A percentile compares a stretch with the other conserved stretches of the same genome.
These are phyloP conservation scores for Sarcophaga subvicina DNA, from an alignment of 2,888 invertebrate species.

Conservation along the genomic window DNA sequence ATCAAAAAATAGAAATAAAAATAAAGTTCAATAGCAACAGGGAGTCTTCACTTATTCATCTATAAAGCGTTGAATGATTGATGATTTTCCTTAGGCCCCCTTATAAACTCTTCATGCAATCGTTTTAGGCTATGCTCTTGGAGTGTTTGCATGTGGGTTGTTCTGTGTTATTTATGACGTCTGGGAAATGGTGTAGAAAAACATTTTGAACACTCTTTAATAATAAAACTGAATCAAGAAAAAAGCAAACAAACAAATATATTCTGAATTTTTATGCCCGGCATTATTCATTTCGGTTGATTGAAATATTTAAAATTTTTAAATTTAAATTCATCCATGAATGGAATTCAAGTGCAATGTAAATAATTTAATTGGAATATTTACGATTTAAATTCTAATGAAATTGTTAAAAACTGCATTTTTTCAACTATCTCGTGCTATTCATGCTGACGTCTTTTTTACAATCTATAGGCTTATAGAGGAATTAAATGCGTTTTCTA, in stretches of 20 bases:
- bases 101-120: too few species aligned
- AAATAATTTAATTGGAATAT: too few species aligned
- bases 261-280: not conserved
- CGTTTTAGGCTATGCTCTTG: too few species aligned
- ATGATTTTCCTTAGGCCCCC: conserved; percentile 11
- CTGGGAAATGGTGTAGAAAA: conserved; percentile 24
- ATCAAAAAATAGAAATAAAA: conserved; percentile 1
- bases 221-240: not conserved
- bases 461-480: too few species aligned
- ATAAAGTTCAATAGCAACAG: conserved; percentile 57
- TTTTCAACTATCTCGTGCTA: not conserved
- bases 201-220: not conserved
- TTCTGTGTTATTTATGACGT: conserved; percentile 40
- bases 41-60: not conserved
- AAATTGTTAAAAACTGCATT: not conserved
- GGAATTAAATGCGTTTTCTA: too few species aligned
- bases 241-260: not conserved
- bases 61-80: conserved; percentile 30
- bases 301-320: too few species aligned
- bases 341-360: too few species aligned
- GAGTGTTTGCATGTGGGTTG: too few species aligned
- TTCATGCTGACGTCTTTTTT: too few species aligned
- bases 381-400: too few species aligned
- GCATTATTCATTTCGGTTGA: not conserved
- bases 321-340: too few species aligned